These are phyloP conservation scores for Alcedo quadribrachys DNA, from an alignment of 2,797 vertebrate genomes.

Conservation along the genomic window DNA sequence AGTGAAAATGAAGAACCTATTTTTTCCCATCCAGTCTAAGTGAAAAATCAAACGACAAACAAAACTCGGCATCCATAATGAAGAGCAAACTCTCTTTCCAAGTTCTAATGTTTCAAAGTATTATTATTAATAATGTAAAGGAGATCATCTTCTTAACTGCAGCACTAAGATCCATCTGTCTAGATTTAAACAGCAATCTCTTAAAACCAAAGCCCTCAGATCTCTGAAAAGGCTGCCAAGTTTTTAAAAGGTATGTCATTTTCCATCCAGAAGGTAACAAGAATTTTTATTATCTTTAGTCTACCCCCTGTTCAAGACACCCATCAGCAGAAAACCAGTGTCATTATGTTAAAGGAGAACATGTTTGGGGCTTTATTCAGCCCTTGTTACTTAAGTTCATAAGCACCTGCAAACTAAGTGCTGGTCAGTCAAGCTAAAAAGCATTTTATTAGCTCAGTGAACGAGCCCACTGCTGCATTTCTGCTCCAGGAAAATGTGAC, in stretches of 20 bases:
- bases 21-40: slow-evolving; percentile 32
- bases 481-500: background rate
- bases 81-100: slow-evolving; percentile 41
- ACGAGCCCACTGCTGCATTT: background rate
- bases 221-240: background rate
- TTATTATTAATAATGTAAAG: slow-evolving; percentile 33
- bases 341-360: background rate
- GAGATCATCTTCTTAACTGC: slow-evolving; percentile 30
- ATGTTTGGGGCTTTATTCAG: background rate
- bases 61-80: slow-evolving; percentile 1
- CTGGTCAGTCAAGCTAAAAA: background rate
- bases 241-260: background rate
- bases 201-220: background rate
- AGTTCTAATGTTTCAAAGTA: slow-evolving; percentile 46
- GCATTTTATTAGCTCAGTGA: background rate
- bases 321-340: background rate
- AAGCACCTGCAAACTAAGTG: background rate
- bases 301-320: background rate
- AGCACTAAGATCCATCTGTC: slow-evolving; percentile 9
- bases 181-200: slow-evolving; percentile 28
- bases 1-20: slow-evolving; percentile 48
- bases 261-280: slow-evolving; percentile 10
- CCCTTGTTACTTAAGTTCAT: background rate
- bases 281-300: background rate
- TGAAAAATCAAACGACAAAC: slow-evolving; percentile 59